phyloP scores from a whole-genome alignment of 2,797 vertebrate species.

The Erithacus rubecula region DNA sequence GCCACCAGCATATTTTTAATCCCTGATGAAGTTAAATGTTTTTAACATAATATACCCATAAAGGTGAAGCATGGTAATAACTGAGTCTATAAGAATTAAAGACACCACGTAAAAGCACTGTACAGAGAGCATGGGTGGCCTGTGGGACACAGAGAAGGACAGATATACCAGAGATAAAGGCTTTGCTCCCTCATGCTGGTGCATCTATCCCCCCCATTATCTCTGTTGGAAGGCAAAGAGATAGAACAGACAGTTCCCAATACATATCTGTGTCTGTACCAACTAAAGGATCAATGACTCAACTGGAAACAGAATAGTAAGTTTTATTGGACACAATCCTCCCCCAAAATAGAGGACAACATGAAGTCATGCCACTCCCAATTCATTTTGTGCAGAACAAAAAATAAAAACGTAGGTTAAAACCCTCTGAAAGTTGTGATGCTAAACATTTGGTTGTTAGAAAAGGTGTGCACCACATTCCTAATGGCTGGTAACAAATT shows the following conservation, averaged over 20 bases:
- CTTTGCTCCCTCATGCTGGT: background rate
- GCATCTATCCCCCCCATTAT: background rate
- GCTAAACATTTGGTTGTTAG: background rate
- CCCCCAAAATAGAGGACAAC: background rate
- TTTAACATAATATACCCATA: background rate
- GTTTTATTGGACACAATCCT: background rate
- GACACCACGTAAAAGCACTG: background rate
- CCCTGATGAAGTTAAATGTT: background rate
- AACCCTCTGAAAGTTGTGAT: background rate
- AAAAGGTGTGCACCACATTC: background rate
- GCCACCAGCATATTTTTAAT: background rate
- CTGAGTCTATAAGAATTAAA: background rate
- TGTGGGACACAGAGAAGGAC: background rate
- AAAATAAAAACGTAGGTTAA: background rate
- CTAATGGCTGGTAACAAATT: background rate
- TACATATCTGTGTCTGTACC: background rate
- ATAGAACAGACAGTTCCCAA: background rate
- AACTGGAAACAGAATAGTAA: background rate
- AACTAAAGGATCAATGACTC: background rate
- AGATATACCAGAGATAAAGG: background rate
- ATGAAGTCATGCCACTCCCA: background rate
- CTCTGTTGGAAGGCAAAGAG: background rate
- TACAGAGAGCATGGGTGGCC: background rate
- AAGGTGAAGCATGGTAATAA: background rate
- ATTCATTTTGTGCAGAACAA: background rate